phyloP scores from a whole-genome alignment of 1,140 invertebrate species.

The Heliconius melpomene region DNA sequence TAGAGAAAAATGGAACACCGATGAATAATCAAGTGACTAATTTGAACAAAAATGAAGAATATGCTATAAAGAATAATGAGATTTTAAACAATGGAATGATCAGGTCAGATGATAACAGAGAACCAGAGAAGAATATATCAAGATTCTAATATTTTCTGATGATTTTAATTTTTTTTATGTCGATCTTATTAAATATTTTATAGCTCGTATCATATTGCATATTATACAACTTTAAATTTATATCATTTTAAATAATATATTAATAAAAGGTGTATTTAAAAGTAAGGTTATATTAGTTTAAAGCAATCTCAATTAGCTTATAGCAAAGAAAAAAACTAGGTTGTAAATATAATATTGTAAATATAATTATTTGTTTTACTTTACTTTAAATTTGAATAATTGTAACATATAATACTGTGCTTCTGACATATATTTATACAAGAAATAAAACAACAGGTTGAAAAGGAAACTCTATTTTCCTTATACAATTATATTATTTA shows the following conservation, averaged over 20 bases:
- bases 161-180: constrained; percentile 10
- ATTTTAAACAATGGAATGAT: neutral
- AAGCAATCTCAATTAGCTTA: constrained; percentile 33
- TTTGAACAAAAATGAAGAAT: neutral
- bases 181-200: neutral
- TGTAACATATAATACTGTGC: too few species aligned
- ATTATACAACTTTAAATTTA: too few species aligned
- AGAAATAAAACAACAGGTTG: too few species aligned
- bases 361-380: too few species aligned
- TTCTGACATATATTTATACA: too few species aligned
- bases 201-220: too few species aligned
- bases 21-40: neutral
- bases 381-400: too few species aligned
- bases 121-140: constrained; percentile 1
- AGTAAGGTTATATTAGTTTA: neutral
- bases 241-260: too few species aligned
- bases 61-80: neutral
- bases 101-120: neutral
- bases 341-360: too few species aligned
- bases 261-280: too few species aligned
- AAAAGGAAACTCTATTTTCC: too few species aligned
- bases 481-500: too few species aligned
- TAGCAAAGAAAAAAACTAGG: neutral
- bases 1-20: constrained; percentile 20
- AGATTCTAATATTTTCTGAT: neutral